A percentile compares a stretch with the other conserved stretches of the same genome.
phyloP scores from a whole-genome alignment of 1,140 invertebrate genomes.

The Drosophila guanche region DNA sequence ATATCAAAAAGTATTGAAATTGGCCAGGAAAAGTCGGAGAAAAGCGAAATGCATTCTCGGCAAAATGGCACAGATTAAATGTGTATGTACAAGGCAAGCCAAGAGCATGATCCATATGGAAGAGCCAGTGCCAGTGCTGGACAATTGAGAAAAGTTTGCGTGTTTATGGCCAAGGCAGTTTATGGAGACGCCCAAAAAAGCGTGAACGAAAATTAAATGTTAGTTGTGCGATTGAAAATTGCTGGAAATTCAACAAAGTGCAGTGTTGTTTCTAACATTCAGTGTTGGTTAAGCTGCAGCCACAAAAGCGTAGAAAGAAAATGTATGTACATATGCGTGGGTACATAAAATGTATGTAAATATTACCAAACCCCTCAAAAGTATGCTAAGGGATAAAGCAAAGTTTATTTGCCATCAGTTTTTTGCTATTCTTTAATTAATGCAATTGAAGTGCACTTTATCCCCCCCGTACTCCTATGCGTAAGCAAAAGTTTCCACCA shows the following conservation, averaged over 20 bases:
- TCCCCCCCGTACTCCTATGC: background rate
- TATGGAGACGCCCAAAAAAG: too few species aligned
- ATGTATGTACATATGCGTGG: too few species aligned
- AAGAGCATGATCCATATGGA: slow-evolving; percentile 1
- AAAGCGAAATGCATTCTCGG: slow-evolving; percentile 39
- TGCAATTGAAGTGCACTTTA: slow-evolving; percentile 77
- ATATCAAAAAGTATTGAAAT: slow-evolving; percentile 26
- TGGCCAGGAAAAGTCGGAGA: slow-evolving; percentile 33
- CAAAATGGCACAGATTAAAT: slow-evolving; percentile 43
- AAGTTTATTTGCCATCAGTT: slow-evolving; percentile 30
- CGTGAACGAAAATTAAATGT: too few species aligned
- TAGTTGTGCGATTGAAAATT: too few species aligned
- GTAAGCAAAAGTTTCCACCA: slow-evolving; percentile 52
- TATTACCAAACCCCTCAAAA: background rate
- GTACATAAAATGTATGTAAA: slow-evolving; percentile 11
- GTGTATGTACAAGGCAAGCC: slow-evolving; percentile 19
- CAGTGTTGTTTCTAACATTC: too few species aligned
- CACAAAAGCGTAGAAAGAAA: too few species aligned
- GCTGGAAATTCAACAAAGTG: too few species aligned
- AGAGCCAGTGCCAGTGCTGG: too few species aligned
- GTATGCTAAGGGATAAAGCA: slow-evolving; percentile 26
- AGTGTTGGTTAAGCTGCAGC: too few species aligned
- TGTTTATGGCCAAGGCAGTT: too few species aligned
- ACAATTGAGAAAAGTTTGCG: too few species aligned
- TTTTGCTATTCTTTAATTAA: slow-evolving; percentile 67